Evolutionary conservation across 2,888 invertebrate genomes (phyloP).

Genomic region (Standfussiana lucernea): DNA sequence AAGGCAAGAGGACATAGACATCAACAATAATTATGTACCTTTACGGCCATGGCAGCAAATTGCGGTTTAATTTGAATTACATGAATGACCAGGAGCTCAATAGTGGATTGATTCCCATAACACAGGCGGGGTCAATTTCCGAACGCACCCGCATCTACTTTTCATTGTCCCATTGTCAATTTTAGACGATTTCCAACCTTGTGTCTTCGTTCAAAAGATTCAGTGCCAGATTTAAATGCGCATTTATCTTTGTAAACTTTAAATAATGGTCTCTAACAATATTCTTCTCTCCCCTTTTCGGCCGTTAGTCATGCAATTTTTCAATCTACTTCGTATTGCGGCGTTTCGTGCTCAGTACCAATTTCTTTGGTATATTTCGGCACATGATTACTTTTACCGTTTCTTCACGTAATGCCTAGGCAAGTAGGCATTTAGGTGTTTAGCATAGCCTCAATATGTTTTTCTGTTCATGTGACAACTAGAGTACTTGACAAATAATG

Average conservation of each 20-base stretch:
- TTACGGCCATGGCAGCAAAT: slow-evolving; percentile 43
- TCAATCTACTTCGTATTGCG: slow-evolving; percentile 82
- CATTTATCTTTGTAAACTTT: slow-evolving; percentile 64
- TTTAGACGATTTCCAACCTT: slow-evolving; percentile 70
- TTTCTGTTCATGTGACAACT: slow-evolving; percentile 43
- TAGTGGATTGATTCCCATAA: slow-evolving; percentile 67
- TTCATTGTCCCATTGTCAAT: slow-evolving; percentile 51
- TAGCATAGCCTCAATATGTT: slow-evolving; percentile 47
- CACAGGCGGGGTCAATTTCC: slow-evolving; percentile 78
- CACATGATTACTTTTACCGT: slow-evolving; percentile 63
- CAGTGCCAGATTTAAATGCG: slow-evolving; percentile 56
- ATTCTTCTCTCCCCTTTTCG: slow-evolving; percentile 64
- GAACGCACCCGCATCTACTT: slow-evolving; percentile 79
- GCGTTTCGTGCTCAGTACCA: slow-evolving; percentile 67
- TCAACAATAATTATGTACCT: slow-evolving; percentile 45
- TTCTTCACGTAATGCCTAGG: slow-evolving; percentile 43
- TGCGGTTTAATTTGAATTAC: slow-evolving; percentile 61
- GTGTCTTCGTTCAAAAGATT: slow-evolving; percentile 66
- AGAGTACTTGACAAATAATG: slow-evolving; percentile 26
- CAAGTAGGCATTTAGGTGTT: slow-evolving; percentile 32
- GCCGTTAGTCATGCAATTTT: slow-evolving; percentile 85
- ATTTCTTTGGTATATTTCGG: slow-evolving; percentile 67
- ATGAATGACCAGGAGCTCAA: slow-evolving; percentile 61
- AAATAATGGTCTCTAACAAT: slow-evolving; percentile 68
- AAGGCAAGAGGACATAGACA: slow-evolving; percentile 24